Conservation (phyloP, 2,113 vertebrate species). For the Thinocorus orbignyianus region DNA sequence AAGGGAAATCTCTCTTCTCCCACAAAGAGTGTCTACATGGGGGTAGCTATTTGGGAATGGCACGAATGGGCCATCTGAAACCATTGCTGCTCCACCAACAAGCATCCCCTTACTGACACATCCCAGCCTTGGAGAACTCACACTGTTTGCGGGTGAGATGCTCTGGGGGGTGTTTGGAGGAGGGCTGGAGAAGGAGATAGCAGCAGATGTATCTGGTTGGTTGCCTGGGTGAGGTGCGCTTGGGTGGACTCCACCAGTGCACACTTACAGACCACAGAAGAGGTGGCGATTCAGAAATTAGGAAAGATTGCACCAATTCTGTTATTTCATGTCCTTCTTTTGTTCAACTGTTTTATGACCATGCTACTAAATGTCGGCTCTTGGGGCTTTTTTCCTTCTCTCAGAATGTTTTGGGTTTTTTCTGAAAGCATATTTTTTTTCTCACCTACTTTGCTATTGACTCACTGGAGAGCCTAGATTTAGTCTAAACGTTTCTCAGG, state of each 20-base stretch:
- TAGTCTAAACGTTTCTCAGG: constrained; percentile 30
- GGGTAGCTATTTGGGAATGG: not conserved
- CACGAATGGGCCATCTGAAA: not conserved
- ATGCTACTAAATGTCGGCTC: not conserved
- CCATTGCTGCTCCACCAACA: not conserved
- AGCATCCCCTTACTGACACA: not conserved
- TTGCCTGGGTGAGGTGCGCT: not conserved
- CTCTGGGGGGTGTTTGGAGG: not conserved
- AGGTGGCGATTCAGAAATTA: not conserved
- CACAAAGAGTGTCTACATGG: not conserved
- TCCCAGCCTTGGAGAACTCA: not conserved
- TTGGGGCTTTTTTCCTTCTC: not conserved
- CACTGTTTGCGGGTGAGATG: not conserved
- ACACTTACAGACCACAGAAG: not conserved
- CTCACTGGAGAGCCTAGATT: constrained; percentile 34
- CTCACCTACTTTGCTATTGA: constrained; percentile 47
- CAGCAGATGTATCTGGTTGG: not conserved
- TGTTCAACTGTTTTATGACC: not conserved
- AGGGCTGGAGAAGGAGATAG: not conserved
- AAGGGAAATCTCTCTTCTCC: constrained; percentile 48
- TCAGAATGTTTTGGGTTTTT: not conserved
- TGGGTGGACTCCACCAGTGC: accelerated
- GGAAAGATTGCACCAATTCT: not conserved
- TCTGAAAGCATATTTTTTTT: not conserved
- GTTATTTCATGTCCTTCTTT: not conserved